Evolutionary conservation across 2,113 vertebrate species (phyloP).

Genomic region (Talpa occidentalis): DNA sequence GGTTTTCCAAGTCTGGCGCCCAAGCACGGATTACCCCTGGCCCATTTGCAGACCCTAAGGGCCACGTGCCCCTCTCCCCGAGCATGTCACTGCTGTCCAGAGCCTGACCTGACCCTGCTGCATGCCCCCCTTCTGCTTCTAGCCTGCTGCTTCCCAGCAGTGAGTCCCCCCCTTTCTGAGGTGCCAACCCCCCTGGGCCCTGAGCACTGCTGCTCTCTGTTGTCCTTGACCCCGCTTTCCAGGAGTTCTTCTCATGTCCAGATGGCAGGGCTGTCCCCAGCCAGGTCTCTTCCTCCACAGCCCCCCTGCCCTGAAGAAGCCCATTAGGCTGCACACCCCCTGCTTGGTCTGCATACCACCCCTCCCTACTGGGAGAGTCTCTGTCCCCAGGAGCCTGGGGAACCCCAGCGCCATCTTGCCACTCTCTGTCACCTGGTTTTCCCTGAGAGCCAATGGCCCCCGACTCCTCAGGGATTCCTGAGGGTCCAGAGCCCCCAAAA

Average conservation of each 20-base stretch:
- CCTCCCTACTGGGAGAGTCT: background rate
- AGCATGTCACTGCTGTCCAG: background rate
- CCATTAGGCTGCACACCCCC: background rate
- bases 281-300: background rate
- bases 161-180: background rate
- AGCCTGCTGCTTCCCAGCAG: background rate
- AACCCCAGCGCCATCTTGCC: background rate
- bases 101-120: background rate
- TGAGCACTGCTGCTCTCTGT: too few relatives aligned
- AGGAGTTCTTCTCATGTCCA: background rate
- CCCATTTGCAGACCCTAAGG: fast-evolving
- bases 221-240: background rate
- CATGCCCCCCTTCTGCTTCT: background rate
- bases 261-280: background rate
- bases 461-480: background rate
- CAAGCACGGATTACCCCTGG: fast-evolving
- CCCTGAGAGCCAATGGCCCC: background rate
- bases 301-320: background rate
- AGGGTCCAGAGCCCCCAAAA: background rate
- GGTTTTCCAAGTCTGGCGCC: background rate
- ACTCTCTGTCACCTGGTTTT: background rate
- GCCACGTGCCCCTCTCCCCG: background rate
- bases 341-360: background rate
- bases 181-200: background rate
- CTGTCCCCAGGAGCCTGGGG: background rate